Evolutionary conservation across 2,113 vertebrate genomes (phyloP), one percentile per base, ranked within the genome.

Genomic region (Salminus brasiliensis): DNA sequence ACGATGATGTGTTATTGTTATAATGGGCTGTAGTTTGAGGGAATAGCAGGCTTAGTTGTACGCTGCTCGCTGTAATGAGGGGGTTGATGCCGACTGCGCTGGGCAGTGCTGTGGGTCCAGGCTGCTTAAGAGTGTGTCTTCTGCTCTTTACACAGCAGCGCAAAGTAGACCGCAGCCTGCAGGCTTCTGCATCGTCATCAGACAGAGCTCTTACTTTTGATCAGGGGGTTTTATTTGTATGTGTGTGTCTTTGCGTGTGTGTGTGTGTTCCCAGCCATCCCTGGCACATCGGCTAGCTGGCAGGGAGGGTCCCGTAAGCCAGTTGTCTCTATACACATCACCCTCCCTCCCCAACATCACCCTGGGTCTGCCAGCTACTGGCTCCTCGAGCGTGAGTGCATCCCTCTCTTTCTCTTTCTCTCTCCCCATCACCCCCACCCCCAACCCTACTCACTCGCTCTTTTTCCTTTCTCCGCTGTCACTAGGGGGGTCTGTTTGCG

Each of bases 261-360:
- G 62, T 76, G 30, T 85, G 88, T 84, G 82, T 0, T 89, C 89
- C 71, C 92, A 99, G 97, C 86, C 93, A 73, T 93, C 92, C 74
- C 87, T 99, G 91, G 96, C 95, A 11, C 97, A 97, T 83, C 92
- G 96, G 79, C 90, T 98, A 0, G 94, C 93, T 76, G 90, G 89
- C 11, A 94, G 95, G 13, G 98, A 99, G 47, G 94, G 95, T 68
- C 94, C 95, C 0, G 84, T 96, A 16, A 95, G 95, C 13, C 96
- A 98, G 5, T 93, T 98, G 15, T 97, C 96, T 6, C 95, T 99
- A 78, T 99, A 98, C 91, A 98, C 97, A 0, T 99, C 98, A 0
- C 98, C 98, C 0, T 98, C 97, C 78, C 90, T 99, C 86, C 98
- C 98, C 89, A 99, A 99, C 92, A 99, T 99, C 91, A 98, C 96